A percentile compares a stretch with the other conserved stretches of the same genome.
These are phyloP conservation scores for Drosophila punjabiensis DNA, from an alignment of 1,140 invertebrate genomes.

Conservation along the genomic window DNA sequence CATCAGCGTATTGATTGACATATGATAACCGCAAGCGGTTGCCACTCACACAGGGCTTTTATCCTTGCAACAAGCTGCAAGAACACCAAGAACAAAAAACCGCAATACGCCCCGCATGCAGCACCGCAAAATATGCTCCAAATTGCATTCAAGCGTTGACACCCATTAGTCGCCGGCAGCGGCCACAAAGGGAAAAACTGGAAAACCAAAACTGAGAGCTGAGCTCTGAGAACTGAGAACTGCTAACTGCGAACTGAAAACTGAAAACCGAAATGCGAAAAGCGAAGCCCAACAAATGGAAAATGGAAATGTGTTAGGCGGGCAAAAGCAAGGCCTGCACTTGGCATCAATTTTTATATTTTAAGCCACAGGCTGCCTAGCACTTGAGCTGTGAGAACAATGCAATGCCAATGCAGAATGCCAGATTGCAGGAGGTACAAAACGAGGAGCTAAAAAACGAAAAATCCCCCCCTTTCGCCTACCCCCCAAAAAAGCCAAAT, in stretches of 20 bases:
- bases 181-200: slow-evolving; percentile 16
- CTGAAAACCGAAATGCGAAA: slow-evolving; percentile 13
- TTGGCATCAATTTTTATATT: slow-evolving; percentile 83
- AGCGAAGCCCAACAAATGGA: slow-evolving; percentile 42
- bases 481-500: slow-evolving; percentile 40
- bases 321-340: slow-evolving; percentile 68
- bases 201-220: slow-evolving; percentile 20
- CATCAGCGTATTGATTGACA: slow-evolving; percentile 73
- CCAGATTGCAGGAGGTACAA: slow-evolving; percentile 56
- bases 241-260: neutral
- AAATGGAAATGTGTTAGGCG: slow-evolving; percentile 58
- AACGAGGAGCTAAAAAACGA: slow-evolving; percentile 2
- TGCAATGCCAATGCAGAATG: slow-evolving; percentile 74
- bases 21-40: slow-evolving; percentile 67
- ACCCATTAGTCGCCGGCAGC: slow-evolving; percentile 68
- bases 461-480: neutral
- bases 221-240: neutral
- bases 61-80: slow-evolving; percentile 50
- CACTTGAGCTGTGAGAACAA: slow-evolving; percentile 76
- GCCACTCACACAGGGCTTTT: slow-evolving; percentile 49
- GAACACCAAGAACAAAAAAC: slow-evolving; percentile 33
- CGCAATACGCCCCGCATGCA: slow-evolving; percentile 34
- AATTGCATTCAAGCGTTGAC: slow-evolving; percentile 79
- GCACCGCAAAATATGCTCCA: slow-evolving; percentile 71
- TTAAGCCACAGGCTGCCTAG: slow-evolving; percentile 76